Evolutionary conservation across 2,113 vertebrate species (phyloP), one percentile per base, ranked within the genome.

Genomic region (Notothenia rossii): DNA sequence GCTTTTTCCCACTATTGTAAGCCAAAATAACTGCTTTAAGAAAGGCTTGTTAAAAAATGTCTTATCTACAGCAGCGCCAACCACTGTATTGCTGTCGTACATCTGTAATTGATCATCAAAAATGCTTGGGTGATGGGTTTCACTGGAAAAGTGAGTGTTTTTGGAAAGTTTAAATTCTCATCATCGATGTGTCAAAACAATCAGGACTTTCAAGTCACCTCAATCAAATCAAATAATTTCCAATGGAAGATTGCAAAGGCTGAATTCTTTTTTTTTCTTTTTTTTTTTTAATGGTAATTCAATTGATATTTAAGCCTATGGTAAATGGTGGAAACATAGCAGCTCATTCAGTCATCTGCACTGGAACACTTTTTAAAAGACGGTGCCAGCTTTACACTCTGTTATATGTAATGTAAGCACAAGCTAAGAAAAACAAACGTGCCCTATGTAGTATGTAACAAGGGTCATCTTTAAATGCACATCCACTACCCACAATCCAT

Each of bases 81-180:
- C 50, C 59, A 3, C 13, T 45, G 53, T 0, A 7, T 45, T 17
- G 43, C 25, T 20, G 50, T 60, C 10, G 2, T 0, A 0, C 86
- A 79, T 82, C 83, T 85, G 79, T 60, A 62, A 45, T 73, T n/a
- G 1, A 45, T 83, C 53, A 81, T 66, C 59, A 69, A 22, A 60
- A 75, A 67, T 17, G 3, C 13, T 55, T 59, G 48, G 54, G 64
- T 49, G 72, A 69, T 61, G 46, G 51, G 64, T 79, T 78, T 72
- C 25, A 20, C 83, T 75, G 77, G 87, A 84, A 67, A 79, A 17
- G 2, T 62, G 3, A 12, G 12, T 67, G 65, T 77, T 74, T 73
- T 64, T 68, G 75, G 68, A 80, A 79, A 63, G 64, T n/a, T 10
- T 46, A 13, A 65, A 29, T 36, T 55, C 33, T 40, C 36, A 72